These are phyloP conservation scores for Antrozous pallidus DNA, from an alignment of 2,797 vertebrate genomes.

Conservation along the genomic window DNA sequence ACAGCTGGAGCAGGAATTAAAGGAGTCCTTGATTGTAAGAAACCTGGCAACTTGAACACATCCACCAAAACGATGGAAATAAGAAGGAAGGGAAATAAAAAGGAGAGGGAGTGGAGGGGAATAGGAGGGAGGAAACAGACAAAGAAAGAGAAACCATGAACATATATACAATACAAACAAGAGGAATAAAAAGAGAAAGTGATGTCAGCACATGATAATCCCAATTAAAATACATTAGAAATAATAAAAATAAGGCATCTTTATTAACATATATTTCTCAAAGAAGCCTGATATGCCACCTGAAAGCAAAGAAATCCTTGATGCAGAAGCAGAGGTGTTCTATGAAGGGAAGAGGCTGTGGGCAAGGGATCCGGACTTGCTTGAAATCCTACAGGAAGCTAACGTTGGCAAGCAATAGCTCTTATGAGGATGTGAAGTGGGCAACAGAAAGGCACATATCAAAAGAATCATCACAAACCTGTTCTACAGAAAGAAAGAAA, in stretches of 20 bases:
- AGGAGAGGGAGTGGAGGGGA: neutral
- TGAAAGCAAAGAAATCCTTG: neutral
- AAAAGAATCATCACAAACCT: neutral
- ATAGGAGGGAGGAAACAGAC: neutral
- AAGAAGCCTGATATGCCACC: neutral
- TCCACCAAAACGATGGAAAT: neutral
- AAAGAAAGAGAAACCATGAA: neutral
- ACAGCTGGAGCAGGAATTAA: neutral
- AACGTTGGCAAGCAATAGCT: rapidly evolving
- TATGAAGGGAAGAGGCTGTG: neutral
- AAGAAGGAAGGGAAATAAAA: neutral
- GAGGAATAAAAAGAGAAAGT: neutral
- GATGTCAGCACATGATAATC: neutral
- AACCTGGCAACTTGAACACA: neutral
- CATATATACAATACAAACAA: neutral
- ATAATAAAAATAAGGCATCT: neutral
- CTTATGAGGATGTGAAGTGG: neutral
- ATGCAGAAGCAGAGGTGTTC: neutral
- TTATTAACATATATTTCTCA: neutral
- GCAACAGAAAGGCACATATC: neutral
- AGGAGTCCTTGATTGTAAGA: neutral
- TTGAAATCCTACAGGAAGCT: neutral
- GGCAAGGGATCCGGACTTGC: neutral
- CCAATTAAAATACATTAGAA: neutral
- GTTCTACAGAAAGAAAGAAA: neutral